Percentiles rank a stretch among this genome's conserved stretches.
Evolutionary conservation across 2,888 invertebrate genomes (phyloP).

Genomic region (Hecatera dysodea): DNA sequence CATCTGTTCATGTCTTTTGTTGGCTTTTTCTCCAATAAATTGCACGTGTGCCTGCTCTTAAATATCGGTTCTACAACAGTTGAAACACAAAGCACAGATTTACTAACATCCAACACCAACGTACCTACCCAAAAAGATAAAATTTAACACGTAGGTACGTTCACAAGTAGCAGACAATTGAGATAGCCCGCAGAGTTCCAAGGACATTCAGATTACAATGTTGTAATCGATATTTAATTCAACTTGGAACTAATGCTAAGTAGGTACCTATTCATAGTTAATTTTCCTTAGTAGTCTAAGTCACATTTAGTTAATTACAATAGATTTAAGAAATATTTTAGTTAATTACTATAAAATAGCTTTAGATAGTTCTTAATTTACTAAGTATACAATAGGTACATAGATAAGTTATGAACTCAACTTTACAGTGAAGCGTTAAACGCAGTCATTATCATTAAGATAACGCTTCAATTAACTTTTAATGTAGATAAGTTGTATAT

Average conservation of each 20-base stretch:
- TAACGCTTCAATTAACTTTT: conserved; percentile 64
- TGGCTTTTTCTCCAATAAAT: conserved; percentile 38
- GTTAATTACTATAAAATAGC: conserved; percentile 59
- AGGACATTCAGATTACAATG: conserved; percentile 51
- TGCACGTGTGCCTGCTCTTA: conserved; percentile 63
- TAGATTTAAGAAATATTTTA: conserved; percentile 59
- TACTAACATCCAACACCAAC: conserved; percentile 11
- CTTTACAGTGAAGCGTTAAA: conserved; percentile 44
- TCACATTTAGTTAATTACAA: conserved; percentile 54
- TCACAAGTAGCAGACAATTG: conserved; percentile 50
- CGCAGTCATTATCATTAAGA: conserved; percentile 49
- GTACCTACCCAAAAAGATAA: conserved; percentile 42
- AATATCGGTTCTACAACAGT: conserved; percentile 47
- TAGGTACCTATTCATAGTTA: conserved; percentile 49
- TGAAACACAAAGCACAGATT: conserved; percentile 19
- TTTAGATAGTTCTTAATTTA: conserved; percentile 59
- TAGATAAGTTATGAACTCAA: conserved; percentile 49
- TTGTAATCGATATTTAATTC: conserved; percentile 49
- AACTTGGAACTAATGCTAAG: conserved; percentile 54
- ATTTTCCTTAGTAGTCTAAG: conserved; percentile 43
- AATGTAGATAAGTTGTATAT: conserved; percentile 58
- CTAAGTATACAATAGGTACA: conserved; percentile 52
- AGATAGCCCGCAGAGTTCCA: conserved; percentile 54
- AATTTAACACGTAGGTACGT: conserved; percentile 30
- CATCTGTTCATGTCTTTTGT: conserved; percentile 53